A percentile compares a stretch with the other conserved stretches of the same genome.
Evolutionary conservation across 2,797 vertebrate genomes (phyloP).

Genomic region (Pteropus rufus): DNA sequence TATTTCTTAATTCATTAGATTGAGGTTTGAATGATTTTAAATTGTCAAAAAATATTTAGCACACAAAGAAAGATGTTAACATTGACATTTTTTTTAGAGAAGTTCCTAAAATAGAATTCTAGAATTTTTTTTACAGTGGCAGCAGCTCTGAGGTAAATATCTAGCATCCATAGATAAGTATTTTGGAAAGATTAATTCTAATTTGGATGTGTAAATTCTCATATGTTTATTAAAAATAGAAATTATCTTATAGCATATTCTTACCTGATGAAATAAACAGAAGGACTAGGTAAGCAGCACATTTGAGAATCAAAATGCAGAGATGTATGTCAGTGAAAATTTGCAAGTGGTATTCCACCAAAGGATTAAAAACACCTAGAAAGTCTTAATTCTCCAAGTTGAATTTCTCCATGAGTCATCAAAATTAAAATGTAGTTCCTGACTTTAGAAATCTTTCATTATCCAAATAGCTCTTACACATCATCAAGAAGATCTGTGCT

Average conservation of each 20-base stretch:
- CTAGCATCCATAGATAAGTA: not conserved
- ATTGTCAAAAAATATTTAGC: not conserved
- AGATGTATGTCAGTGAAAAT: not conserved
- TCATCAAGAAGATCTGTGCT: not conserved
- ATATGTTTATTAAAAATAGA: not conserved
- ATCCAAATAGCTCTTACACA: not conserved
- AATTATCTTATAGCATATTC: not conserved
- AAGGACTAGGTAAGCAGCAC: not conserved
- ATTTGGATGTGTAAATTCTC: not conserved
- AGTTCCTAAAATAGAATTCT: not conserved
- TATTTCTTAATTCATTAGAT: not conserved
- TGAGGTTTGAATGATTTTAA: slow-evolving; percentile 34
- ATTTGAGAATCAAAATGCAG: not conserved
- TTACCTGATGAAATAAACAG: not conserved
- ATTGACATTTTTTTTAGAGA: not conserved
- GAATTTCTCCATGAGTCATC: not conserved
- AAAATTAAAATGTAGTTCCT: not conserved
- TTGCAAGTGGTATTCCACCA: not conserved
- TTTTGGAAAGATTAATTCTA: not conserved
- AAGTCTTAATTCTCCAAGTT: slow-evolving; percentile 9
- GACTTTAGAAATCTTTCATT: not conserved
- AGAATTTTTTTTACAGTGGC: not conserved
- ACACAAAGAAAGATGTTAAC: not conserved
- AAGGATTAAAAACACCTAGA: not conserved
- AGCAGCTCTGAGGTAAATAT: not conserved